Evolutionary conservation across 1,140 invertebrate species (phyloP), one percentile per base, ranked within the genome.

Genomic region (Drosophila paulistorum): DNA sequence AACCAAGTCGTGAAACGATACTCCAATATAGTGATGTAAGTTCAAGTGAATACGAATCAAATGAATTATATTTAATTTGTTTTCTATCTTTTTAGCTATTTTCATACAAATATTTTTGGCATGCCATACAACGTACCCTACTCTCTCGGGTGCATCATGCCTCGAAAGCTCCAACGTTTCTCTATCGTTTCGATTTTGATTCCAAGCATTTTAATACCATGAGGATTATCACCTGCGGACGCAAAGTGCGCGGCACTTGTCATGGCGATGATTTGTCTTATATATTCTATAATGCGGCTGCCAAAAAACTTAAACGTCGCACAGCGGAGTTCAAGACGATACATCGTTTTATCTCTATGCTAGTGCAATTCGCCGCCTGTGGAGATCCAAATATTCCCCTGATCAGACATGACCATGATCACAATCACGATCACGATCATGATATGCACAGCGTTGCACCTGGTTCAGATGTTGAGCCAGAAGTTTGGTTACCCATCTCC

Each of bases 201-300:
- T 91, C 92, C 0, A 81, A 91, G 59, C 76, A 87, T 60, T 91
- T 91, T 33, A 92, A 92, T 70, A 87, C 85, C 23, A 87, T 90
- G 65, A 77, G 91, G 30, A 81, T 93, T 54, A 93, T 93, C 72
- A 91, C 90, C 41, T 92, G 91, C 20, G 91, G 91, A 4, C 79
- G 89, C 39, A 92, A 91, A 66, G 76, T 91, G 63, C 89, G 91
- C 6, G 91, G 91, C 67, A 93, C 94, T n/a, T 93, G 93, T 72
- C 95, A 96, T 81, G 94, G 93, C 0, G 95, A 96, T 72, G 95
- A 96, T 77, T 67, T 95, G 3, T 94, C 94, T 64, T 95, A 95
- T 87, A 74, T 95, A 42, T 96, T 95, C 79, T 92, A 93, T 75
- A 94, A 92, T 68, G 86, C 79, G 62, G 83, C 93, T 26, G 93